Evolutionary conservation across 1,140 invertebrate genomes (phyloP).

Genomic region (Macrotrachela quadricornifera): DNA sequence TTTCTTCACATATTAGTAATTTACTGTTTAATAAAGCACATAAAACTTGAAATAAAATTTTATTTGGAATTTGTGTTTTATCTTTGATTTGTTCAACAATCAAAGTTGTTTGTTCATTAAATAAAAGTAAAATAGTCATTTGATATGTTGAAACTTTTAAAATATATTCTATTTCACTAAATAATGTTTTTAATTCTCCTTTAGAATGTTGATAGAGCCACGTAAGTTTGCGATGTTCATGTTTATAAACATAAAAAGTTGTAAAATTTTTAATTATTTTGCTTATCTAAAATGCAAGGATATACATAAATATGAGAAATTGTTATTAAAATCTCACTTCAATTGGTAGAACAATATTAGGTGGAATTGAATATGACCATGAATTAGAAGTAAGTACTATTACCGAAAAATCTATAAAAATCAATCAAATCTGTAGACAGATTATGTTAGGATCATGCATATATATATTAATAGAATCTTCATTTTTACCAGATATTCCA

Average conservation of each 20-base stretch:
- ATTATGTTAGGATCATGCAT: too few species aligned
- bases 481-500: too few species aligned
- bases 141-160: conserved; percentile 72
- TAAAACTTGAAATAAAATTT: conserved; percentile 48
- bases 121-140: conserved; percentile 91
- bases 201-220: conserved; percentile 97
- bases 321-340: conserved; percentile 40
- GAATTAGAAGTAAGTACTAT: conserved; percentile 74
- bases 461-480: too few species aligned
- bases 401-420: conserved; percentile 9
- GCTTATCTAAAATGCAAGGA: too few species aligned
- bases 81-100: conserved; percentile 65
- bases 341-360: conserved; percentile 66
- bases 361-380: conserved; percentile 87
- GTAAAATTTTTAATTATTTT: conserved; percentile 85
- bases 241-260: conserved; percentile 76
- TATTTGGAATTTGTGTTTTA: conserved; percentile 65
- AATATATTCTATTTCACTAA: conserved; percentile 48
- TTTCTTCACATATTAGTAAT: too few species aligned
- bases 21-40: conserved; percentile 58
- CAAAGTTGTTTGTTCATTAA: conserved; percentile 62
- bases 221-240: conserved; percentile 84
- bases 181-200: conserved; percentile 84
- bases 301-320: not conserved
- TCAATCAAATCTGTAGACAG: too few species aligned